Conservation (phyloP, 2,888 invertebrate species). For the Margaritifera margaritifera region DNA sequence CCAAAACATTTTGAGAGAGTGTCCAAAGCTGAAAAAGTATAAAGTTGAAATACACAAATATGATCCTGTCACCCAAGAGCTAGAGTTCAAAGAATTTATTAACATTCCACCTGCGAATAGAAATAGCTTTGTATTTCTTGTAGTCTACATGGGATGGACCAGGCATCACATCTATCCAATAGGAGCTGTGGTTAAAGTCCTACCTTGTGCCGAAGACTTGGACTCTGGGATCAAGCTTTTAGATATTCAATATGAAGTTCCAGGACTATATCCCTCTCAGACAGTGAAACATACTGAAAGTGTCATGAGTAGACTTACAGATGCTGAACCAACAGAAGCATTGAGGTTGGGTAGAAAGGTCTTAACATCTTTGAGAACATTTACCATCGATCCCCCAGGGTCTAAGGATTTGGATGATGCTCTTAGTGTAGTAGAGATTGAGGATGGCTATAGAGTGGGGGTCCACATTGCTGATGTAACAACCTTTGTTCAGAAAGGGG, state of each 20-base stretch:
- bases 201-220: constrained; percentile 25
- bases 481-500: constrained; percentile 16
- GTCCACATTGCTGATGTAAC: constrained; percentile 43
- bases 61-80: too few species aligned
- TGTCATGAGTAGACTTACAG: constrained; percentile 7
- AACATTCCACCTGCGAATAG: constrained; percentile 33
- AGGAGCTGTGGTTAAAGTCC: constrained; percentile 43
- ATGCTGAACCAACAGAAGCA: constrained; percentile 5
- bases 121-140: constrained; percentile 44
- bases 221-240: constrained; percentile 27
- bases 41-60: too few species aligned
- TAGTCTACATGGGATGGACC: constrained; percentile 44
- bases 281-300: constrained; percentile 22
- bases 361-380: constrained; percentile 14
- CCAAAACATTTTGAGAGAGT: constrained; percentile 9
- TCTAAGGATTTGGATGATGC: constrained; percentile 43
- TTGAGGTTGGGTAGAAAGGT: constrained; percentile 10
- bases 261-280: constrained; percentile 22
- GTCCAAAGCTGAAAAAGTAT: background rate
- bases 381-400: constrained; percentile 39
- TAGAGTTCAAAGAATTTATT: constrained; percentile 13
- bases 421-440: constrained; percentile 15
- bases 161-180: constrained; percentile 38
- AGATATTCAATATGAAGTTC: constrained; percentile 34
- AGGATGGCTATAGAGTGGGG: constrained; percentile 23